A percentile compares a stretch with the other conserved stretches of the same genome.
Conservation (phyloP, 2,797 vertebrate genomes). For the Eulemur albifrons region DNA sequence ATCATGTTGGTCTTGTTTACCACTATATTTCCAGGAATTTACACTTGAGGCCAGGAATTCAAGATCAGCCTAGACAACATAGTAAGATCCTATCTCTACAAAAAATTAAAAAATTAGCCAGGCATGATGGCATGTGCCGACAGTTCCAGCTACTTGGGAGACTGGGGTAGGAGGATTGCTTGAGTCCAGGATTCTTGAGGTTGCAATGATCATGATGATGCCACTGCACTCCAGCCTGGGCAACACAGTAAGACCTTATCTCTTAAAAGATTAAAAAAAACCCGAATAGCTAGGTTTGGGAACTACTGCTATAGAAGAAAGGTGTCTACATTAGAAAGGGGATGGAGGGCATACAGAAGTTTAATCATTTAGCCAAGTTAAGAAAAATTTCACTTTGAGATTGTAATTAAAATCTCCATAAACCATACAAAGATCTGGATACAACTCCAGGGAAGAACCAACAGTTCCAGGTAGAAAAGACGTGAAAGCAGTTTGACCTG, state of each 20-base stretch:
- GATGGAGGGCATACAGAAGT: neutral
- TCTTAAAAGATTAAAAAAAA: neutral
- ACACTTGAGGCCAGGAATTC: neutral
- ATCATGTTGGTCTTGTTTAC: neutral
- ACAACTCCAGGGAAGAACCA: neutral
- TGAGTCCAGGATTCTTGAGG: neutral
- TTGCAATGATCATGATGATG: neutral
- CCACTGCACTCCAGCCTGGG: neutral
- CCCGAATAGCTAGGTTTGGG: neutral
- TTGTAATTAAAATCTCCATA: conserved; percentile 11
- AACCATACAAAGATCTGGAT: neutral
- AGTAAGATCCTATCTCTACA: neutral
- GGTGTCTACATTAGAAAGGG: neutral
- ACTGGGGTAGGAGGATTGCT: neutral
- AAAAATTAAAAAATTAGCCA: neutral
- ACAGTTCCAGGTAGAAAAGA: neutral
- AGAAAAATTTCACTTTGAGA: neutral
- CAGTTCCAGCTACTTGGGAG: neutral
- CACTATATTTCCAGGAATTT: neutral
- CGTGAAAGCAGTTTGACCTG: neutral
- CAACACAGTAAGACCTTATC: neutral
- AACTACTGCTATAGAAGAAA: neutral
- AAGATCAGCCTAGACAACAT: neutral
- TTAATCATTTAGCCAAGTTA: neutral
- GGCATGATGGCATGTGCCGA: neutral